Conservation (phyloP, 2,797 vertebrate genomes). For the Phaenicophaeus curvirostris region DNA sequence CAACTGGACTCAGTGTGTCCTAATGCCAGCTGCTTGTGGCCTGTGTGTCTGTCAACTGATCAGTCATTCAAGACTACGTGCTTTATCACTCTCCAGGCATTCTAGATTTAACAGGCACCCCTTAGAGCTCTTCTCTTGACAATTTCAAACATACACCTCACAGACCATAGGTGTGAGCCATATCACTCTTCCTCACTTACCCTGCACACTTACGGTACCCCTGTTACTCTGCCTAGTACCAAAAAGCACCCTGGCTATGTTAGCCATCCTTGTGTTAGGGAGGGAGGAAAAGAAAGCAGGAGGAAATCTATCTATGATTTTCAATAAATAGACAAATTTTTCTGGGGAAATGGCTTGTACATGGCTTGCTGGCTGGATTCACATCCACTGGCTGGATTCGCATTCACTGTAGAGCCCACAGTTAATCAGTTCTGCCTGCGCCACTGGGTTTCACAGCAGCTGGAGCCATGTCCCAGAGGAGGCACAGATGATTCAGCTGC, state of each 20-base stretch:
- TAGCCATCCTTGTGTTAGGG: background rate
- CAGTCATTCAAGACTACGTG: background rate
- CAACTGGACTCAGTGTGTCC: background rate
- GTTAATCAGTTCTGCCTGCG: slow-evolving; percentile 31
- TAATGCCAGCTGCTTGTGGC: background rate
- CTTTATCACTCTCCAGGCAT: background rate
- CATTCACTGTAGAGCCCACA: too few relatives aligned
- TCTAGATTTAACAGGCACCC: background rate
- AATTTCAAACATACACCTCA: background rate
- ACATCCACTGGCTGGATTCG: slow-evolving; percentile 20
- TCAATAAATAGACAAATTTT: background rate
- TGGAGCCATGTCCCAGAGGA: slow-evolving; percentile 34
- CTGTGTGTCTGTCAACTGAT: background rate
- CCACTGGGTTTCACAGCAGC: slow-evolving; percentile 13
- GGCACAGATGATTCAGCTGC: background rate
- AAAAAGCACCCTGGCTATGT: background rate
- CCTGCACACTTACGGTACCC: background rate
- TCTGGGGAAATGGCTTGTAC: background rate
- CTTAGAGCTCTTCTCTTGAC: background rate
- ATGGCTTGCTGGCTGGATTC: background rate
- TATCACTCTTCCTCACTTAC: background rate
- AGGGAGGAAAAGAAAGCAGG: background rate
- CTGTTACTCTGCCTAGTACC: background rate
- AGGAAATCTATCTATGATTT: background rate
- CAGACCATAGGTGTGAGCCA: background rate